Percentiles rank a stretch among this genome's conserved stretches.
Evolutionary conservation across 2,797 vertebrate species (phyloP).

Genomic region (Gorsachius magnificus): DNA sequence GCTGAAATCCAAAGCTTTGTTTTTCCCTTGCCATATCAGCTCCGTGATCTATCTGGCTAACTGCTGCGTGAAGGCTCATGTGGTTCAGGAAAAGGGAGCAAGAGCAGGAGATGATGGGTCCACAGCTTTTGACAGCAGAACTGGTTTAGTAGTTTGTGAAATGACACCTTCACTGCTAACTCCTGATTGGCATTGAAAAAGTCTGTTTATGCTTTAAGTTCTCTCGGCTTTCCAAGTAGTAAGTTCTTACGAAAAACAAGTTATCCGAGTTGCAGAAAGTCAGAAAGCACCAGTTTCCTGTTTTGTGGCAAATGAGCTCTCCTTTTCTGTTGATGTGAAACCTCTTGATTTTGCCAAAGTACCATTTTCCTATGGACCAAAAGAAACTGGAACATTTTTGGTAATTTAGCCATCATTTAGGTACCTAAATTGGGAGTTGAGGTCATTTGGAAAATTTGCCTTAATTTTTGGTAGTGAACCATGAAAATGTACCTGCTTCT

Average conservation of each 20-base stretch:
- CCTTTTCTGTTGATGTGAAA: neutral
- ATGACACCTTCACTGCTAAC: neutral
- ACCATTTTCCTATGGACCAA: neutral
- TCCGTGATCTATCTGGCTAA: neutral
- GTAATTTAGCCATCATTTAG: neutral
- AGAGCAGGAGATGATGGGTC: neutral
- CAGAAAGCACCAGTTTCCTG: neutral
- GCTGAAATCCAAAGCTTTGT: neutral
- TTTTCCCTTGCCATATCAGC: neutral
- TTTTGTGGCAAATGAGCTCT: neutral
- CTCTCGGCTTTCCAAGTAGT: neutral
- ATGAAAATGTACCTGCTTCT: neutral
- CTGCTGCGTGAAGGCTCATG: neutral
- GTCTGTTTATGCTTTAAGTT: neutral
- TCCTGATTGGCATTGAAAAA: neutral
- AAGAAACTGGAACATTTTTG: neutral
- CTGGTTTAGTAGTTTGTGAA: neutral
- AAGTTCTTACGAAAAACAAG: neutral
- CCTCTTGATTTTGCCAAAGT: neutral
- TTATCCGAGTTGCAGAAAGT: neutral
- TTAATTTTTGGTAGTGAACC: neutral
- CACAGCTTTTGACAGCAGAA: neutral
- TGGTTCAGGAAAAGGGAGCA: neutral
- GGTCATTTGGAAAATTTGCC: neutral
- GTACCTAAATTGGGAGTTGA: neutral